Percentiles rank a stretch among this genome's conserved stretches.
Conservation (phyloP, 2,113 vertebrate species). For the Catharus bicknelli region DNA sequence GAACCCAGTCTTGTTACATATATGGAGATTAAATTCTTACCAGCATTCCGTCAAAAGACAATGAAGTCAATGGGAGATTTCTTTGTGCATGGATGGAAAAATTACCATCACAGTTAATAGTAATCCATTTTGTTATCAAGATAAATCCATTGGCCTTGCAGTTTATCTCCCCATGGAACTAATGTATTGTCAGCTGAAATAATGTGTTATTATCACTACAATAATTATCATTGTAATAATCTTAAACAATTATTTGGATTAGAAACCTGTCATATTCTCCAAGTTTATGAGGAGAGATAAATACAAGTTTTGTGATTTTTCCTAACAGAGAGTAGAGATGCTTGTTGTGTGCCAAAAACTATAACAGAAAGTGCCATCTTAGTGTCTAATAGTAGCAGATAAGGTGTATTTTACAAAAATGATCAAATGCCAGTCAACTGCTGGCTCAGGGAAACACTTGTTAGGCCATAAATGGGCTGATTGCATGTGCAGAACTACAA, state of each 20-base stretch:
- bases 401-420: constrained; percentile 21
- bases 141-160: constrained; percentile 25
- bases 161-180: constrained; percentile 50
- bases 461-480: constrained; percentile 38
- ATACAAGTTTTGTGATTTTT: neutral
- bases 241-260: constrained; percentile 40
- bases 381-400: neutral
- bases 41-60: neutral
- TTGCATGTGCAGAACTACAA: constrained; percentile 35
- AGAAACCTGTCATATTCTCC: neutral
- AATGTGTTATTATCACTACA: constrained; percentile 8
- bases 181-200: constrained; percentile 42
- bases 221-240: constrained; percentile 37
- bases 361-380: neutral
- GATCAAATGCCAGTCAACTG: neutral
- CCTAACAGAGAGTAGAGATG: neutral
- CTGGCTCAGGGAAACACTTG: constrained; percentile 1
- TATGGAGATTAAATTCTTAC: neutral
- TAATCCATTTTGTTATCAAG: constrained; percentile 32
- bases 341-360: neutral
- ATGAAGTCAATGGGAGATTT: constrained; percentile 9
- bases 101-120: neutral
- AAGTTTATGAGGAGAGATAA: constrained; percentile 5
- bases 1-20: neutral
- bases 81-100: neutral